Evolutionary conservation across 2,113 vertebrate genomes (phyloP), one percentile per base, ranked within the genome.

Genomic region (Semnornis frantzii): DNA sequence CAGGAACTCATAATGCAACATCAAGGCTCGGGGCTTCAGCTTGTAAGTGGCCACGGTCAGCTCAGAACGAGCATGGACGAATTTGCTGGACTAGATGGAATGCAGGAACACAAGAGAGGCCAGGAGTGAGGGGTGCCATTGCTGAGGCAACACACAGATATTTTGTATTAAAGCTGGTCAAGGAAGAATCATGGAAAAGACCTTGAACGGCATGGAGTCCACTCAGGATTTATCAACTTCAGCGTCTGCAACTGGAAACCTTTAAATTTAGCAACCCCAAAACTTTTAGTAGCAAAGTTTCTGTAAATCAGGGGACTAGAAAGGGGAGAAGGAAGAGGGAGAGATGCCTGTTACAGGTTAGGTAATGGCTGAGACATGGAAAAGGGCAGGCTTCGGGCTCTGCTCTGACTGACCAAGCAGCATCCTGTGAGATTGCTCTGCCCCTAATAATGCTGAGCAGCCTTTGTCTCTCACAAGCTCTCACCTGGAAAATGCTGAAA

Each of bases 1-100:
- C 90, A 99, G 97, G 94, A 99, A 99, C 58, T 98, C 98, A 0
- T 98, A 96, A 69, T 99, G 98, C 73, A 99, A 98, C 98, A 99
- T 97, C 95, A 99, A 94, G 50, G 74, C 94, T 6, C 97, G 96
- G 6, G 97, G 13, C 87, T 98, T 99, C 81, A 99, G 95, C 68
- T 98, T 98, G 82, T 98, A 99, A 39, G 87, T 92, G 1, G 98
- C 98, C 25, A 99, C 94, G 94, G 98, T 97, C 90, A 99, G 97
- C 74, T 98, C 97, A 3, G 98, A 95, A 18, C 97, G 98, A 3
- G 98, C 98, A 0, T 97, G 96, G 54, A 99, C 60, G 76, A 99
- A 99, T 42, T 90, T 98, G 91, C 96, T 98, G 77, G 95, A 94
- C 99, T 99, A 93, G 27, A 87, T 27, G 71, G 78, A 74, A 94